A percentile compares a stretch with the other conserved stretches of the same genome.
These are phyloP conservation scores for Datnioides undecimradiatus DNA, from an alignment of 2,113 vertebrate genomes.

Conservation along the genomic window DNA sequence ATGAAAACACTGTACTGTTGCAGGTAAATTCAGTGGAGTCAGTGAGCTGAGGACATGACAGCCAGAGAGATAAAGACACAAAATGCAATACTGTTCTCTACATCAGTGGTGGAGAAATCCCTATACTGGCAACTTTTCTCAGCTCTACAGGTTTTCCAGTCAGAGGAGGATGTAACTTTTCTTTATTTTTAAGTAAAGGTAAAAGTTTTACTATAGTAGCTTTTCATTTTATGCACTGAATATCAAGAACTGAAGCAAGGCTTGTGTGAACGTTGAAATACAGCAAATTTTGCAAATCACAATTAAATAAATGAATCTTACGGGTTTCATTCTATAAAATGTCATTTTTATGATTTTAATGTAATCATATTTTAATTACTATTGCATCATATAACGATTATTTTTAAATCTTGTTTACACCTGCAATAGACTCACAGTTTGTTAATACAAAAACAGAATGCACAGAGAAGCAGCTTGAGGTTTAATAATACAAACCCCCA, in stretches of 20 bases:
- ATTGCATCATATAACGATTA: background rate
- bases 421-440: no score
- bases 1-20: conserved; percentile 5
- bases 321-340: background rate
- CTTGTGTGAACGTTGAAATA: background rate
- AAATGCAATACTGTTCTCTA: conserved; percentile 15
- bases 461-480: conserved; percentile 23
- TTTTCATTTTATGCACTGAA: background rate
- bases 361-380: background rate
- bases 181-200: background rate
- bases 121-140: conserved; percentile 6
- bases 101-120: conserved; percentile 13
- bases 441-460: no score
- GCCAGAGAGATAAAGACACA: conserved; percentile 21
- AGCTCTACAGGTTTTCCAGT: background rate
- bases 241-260: background rate
- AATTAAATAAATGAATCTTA: background rate
- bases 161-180: background rate
- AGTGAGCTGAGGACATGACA: conserved; percentile 17
- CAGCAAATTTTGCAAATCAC: no score
- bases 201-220: background rate
- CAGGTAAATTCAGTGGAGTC: conserved; percentile 7
- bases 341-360: background rate
- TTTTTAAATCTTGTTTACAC: background rate
- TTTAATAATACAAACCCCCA: conserved; percentile 24